Percentiles rank a stretch among this genome's conserved stretches.
These are phyloP conservation scores for Philereme vetulata DNA, from an alignment of 2,888 invertebrate species.

Conservation along the genomic window DNA sequence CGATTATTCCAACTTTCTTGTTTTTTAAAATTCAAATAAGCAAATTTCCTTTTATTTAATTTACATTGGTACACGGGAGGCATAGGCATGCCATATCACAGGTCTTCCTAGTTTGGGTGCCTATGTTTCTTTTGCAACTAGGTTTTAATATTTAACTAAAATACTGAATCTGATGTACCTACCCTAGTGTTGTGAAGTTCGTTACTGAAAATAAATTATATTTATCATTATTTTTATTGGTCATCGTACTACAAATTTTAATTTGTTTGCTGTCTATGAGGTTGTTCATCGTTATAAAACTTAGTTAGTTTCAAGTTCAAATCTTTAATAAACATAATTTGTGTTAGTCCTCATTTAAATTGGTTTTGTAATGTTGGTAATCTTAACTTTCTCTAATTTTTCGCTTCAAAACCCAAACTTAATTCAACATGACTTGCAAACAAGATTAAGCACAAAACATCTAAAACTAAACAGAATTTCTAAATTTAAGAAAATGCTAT, in stretches of 20 bases:
- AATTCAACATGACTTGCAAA: slow-evolving; percentile 31
- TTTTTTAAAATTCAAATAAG: too few relatives aligned
- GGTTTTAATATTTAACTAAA: too few relatives aligned
- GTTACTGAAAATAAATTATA: too few relatives aligned
- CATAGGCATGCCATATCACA: too few relatives aligned
- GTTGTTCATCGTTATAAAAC: slow-evolving; percentile 4
- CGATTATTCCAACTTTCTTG: too few relatives aligned
- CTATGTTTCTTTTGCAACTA: too few relatives aligned
- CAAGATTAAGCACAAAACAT: slow-evolving; percentile 26
- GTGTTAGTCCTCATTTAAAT: slow-evolving; percentile 18
- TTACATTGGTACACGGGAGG: too few relatives aligned
- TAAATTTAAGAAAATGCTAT: slow-evolving; percentile 12
- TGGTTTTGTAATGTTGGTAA: slow-evolving; percentile 6
- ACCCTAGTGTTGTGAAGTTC: too few relatives aligned
- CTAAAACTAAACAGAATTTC: slow-evolving; percentile 32
- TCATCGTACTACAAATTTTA: neutral
- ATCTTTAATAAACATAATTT: slow-evolving; percentile 13
- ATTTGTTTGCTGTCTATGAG: slow-evolving; percentile 6
- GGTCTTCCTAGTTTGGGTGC: too few relatives aligned
- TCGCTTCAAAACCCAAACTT: slow-evolving; percentile 23
- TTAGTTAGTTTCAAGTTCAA: slow-evolving; percentile 9
- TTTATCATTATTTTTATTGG: too few relatives aligned
- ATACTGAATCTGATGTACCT: too few relatives aligned
- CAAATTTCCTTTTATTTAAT: too few relatives aligned
- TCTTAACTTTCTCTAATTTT: slow-evolving; percentile 18